Evolutionary conservation across 2,888 invertebrate species (phyloP), one percentile per base, ranked within the genome.

Genomic region (Drosophila peninsularis): DNA sequence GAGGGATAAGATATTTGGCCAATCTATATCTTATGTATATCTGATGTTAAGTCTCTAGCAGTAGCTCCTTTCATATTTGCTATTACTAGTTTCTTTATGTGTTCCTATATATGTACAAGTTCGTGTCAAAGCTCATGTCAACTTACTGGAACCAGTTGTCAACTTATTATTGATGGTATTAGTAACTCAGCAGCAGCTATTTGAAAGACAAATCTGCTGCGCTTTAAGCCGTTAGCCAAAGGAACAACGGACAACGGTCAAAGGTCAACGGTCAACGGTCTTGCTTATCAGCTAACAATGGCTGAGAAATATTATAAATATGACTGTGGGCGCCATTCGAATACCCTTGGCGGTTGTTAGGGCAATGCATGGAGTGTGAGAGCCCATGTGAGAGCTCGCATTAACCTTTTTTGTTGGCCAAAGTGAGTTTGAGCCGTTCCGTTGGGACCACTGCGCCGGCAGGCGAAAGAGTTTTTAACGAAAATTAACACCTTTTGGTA

Each of bases 401-500:
- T 53, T 37, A 21, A 50, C 49, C 34, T 37, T 50, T 50, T 37
- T 62, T 47, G 11, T 13, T 2, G 10, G 32, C 6, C 6, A 36
- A 11, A 39, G 37, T 14, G n/a, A 32, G 30, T 17, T 19, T 9
- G 11, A 47, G 39, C 32, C 62, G 34, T 41, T 19, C 27, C 57
- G 13, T 14, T 36, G 57, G 42, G 41, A 10, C 2, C 34, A 6
- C 39, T 14, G 3, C 13, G 64, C 27, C 42, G 21, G 17, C 17
- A 24, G 64, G 63, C 27, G 13, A 50, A 32, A 27, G 49, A 36
- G 42, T 42, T 52, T 52, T 24, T 13, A 42, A 30, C 19, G 30
- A 39, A 53, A 53, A 53, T 36, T 65, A 36, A 37, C 42, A 66
- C 44, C 24, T 45, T 37, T 19, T 44, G 58, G 52, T 34, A 11